A percentile compares a stretch with the other conserved stretches of the same genome.
These are phyloP conservation scores for Tetragonisca angustula DNA, from an alignment of 2,888 invertebrate genomes.

Conservation along the genomic window DNA sequence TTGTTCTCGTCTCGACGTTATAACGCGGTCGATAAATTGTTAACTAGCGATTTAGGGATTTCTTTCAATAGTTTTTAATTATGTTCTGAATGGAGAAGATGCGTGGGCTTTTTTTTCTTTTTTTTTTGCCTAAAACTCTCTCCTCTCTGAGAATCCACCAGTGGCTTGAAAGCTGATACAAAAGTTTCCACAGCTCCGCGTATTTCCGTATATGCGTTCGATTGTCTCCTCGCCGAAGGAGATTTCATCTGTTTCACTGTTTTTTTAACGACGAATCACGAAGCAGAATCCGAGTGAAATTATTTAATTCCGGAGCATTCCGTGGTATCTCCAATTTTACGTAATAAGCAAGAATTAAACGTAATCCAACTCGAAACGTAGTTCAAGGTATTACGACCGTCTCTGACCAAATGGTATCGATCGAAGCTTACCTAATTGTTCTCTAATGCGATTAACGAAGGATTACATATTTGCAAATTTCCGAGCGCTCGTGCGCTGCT, in stretches of 20 bases:
- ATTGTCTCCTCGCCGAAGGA: background rate
- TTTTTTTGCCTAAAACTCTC: background rate
- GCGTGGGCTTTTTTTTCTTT: too few species aligned
- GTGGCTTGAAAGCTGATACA: too few species aligned
- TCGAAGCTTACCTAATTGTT: background rate
- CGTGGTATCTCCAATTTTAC: background rate
- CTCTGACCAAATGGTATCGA: background rate
- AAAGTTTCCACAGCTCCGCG: conserved; percentile 2
- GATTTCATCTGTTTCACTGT: background rate
- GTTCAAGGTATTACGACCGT: background rate
- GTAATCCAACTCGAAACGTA: background rate
- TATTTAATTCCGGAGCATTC: background rate
- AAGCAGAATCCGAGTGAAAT: background rate
- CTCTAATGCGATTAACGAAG: background rate
- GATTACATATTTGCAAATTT: background rate
- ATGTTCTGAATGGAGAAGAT: background rate
- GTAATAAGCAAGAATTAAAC: background rate
- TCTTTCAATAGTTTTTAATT: background rate
- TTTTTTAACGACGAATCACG: background rate
- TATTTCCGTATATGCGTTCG: too few species aligned
- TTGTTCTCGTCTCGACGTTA: too few species aligned
- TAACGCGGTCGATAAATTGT: too few species aligned
- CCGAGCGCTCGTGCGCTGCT: background rate
- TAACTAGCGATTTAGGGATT: too few species aligned
- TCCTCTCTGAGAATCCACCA: too few species aligned